Evolutionary conservation across 2,113 vertebrate species (phyloP).

Genomic region (Mesoclemmys tuberculata): DNA sequence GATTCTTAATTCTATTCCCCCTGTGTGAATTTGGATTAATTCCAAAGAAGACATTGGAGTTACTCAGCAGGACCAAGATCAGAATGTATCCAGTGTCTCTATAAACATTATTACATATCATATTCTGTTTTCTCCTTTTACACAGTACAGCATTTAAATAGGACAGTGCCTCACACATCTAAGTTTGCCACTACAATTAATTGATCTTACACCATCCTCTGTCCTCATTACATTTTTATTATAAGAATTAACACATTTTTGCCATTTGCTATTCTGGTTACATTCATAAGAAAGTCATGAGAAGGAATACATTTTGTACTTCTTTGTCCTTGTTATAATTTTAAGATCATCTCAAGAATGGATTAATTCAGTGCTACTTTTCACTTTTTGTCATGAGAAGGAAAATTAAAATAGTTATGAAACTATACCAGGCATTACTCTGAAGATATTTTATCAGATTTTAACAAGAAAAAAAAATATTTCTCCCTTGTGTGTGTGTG

Average conservation of each 20-base stretch:
- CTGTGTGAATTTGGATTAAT: not conserved
- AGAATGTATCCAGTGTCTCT: not conserved
- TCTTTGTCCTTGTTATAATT: constrained; percentile 76
- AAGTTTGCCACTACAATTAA: constrained; percentile 59
- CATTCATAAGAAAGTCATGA: constrained; percentile 73
- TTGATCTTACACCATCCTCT: constrained; percentile 60
- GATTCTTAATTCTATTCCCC: not conserved
- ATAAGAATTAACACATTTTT: constrained; percentile 76
- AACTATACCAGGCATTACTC: constrained; percentile 23
- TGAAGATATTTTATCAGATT: constrained; percentile 20
- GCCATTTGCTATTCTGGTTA: constrained; percentile 77
- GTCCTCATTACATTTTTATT: constrained; percentile 78
- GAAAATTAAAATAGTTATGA: constrained; percentile 66
- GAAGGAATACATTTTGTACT: constrained; percentile 77
- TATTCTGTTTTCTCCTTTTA: not conserved
- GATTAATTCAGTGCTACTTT: constrained; percentile 76
- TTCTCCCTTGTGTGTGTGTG: not conserved
- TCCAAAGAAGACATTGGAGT: not conserved
- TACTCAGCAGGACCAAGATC: not conserved
- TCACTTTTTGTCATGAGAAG: constrained; percentile 65
- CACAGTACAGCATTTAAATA: constrained; percentile 27
- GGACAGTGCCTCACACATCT: constrained; percentile 8
- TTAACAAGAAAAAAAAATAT: constrained; percentile 49
- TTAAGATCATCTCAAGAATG: constrained; percentile 76
- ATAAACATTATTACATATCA: not conserved